Evolutionary conservation across 64 coral and sea anemone genomes (phyloP).

Genomic region (Pocillopora damicornis): DNA sequence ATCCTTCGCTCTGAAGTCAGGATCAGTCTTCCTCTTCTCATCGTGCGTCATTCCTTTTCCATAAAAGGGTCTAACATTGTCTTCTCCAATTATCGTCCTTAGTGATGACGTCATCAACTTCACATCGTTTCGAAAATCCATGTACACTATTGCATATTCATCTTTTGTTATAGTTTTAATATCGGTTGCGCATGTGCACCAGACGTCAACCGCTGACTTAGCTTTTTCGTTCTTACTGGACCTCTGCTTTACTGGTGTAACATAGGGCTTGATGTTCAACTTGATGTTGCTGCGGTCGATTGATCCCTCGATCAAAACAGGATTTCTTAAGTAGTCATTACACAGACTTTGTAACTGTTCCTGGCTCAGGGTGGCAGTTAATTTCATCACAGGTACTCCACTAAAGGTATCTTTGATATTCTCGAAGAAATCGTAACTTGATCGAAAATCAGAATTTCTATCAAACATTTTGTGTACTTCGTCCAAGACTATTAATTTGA

Average conservation of each 20-base stretch:
- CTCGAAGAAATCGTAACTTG: conserved; percentile 25
- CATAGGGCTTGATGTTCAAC: conserved; percentile 17
- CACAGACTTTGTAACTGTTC: not conserved
- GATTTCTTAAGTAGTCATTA: not conserved
- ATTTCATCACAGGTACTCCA: conserved; percentile 19
- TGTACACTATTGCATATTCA: conserved; percentile 68
- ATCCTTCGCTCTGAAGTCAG: conserved; percentile 13
- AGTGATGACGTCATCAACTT: conserved; percentile 27
- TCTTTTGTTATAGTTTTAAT: conserved; percentile 4
- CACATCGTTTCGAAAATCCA: conserved; percentile 70
- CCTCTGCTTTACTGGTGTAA: not conserved
- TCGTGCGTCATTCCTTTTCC: not conserved
- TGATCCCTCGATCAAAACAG: not conserved
- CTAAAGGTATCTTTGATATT: conserved; percentile 27
- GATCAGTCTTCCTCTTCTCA: conserved; percentile 30
- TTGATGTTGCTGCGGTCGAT: conserved; percentile 39
- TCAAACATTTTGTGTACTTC: conserved; percentile 69
- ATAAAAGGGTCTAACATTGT: conserved; percentile 25
- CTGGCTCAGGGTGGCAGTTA: conserved; percentile 39
- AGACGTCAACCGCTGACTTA: not conserved
- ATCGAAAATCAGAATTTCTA: conserved; percentile 39
- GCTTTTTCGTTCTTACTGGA: not conserved
- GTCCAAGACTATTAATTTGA: conserved; percentile 55
- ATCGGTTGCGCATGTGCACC: not conserved
- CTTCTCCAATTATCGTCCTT: not conserved